Conservation (phyloP, 2,888 invertebrate genomes). For the Campaea margaritaria region DNA sequence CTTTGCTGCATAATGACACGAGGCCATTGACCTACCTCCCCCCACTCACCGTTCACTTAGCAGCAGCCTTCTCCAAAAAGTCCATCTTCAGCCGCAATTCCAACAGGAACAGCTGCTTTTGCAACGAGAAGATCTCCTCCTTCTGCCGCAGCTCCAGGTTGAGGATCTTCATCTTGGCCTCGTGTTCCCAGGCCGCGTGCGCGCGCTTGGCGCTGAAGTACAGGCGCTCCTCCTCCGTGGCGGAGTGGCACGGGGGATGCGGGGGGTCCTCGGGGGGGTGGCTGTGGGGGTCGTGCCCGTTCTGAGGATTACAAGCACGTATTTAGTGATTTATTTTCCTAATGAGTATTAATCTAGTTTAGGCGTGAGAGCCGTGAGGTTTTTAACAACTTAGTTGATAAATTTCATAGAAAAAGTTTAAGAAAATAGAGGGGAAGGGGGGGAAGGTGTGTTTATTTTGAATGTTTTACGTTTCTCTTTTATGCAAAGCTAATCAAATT, state of each 20-base stretch:
- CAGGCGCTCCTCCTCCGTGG: conserved; percentile 44
- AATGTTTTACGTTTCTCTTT: too few species aligned
- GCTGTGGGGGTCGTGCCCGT: conserved; percentile 12
- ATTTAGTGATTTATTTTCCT: too few species aligned
- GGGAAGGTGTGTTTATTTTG: too few species aligned
- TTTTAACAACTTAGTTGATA: too few species aligned
- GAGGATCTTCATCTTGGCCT: conserved; percentile 81
- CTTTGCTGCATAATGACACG: too few species aligned
- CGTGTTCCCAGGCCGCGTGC: conserved; percentile 81
- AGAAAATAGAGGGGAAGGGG: too few species aligned
- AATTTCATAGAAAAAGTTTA: too few species aligned
- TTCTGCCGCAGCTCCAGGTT: conserved; percentile 81
- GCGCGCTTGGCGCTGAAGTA: conserved; percentile 79
- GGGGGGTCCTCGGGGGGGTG: background rate
- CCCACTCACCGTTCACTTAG: conserved; percentile 59
- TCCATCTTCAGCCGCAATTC: conserved; percentile 82
- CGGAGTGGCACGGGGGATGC: conserved; percentile 8
- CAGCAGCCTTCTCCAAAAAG: conserved; percentile 80
- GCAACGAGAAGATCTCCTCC: conserved; percentile 80
- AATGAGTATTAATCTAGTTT: too few species aligned
- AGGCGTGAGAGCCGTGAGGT: too few species aligned
- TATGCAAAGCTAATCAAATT: too few species aligned
- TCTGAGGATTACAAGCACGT: too few species aligned
- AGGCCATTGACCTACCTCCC: too few species aligned
- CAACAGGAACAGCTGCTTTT: conserved; percentile 80